phyloP scores from a whole-genome alignment of 2,113 vertebrate genomes.

The Eptesicus fuscus region DNA sequence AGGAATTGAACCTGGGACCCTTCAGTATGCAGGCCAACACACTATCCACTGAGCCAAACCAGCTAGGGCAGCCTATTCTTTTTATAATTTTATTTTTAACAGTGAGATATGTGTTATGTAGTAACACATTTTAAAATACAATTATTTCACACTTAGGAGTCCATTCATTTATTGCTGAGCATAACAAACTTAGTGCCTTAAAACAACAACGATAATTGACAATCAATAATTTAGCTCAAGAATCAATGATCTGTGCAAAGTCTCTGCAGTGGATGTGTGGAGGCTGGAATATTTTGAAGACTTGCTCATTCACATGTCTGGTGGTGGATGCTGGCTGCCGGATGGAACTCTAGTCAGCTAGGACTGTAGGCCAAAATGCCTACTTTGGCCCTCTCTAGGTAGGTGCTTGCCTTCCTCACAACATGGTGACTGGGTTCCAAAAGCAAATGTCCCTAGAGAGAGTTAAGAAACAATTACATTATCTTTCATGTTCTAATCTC shows the following conservation, averaged over 20 bases:
- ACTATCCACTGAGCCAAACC: too few species aligned
- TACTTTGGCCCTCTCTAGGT: neutral
- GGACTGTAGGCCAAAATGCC: neutral
- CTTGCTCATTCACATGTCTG: neutral
- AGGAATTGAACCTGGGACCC: too few species aligned
- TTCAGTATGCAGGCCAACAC: too few species aligned
- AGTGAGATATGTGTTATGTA: neutral
- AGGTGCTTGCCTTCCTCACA: neutral
- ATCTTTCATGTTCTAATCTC: neutral
- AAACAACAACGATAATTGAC: neutral
- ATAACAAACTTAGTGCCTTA: neutral
- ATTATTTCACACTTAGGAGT: neutral
- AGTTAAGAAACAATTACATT: neutral
- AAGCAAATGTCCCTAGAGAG: neutral
- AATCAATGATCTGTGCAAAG: neutral
- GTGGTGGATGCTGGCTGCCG: neutral
- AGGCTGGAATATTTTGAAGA: neutral
- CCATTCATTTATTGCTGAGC: neutral
- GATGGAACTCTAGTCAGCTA: neutral
- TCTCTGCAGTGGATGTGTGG: neutral
- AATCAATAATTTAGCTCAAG: neutral
- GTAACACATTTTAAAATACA: conserved; percentile 21
- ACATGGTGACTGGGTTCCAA: neutral
- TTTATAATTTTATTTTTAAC: neutral
- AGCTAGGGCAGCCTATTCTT: neutral